These are phyloP conservation scores for Cygnus buccinator DNA, from an alignment of 2,113 vertebrate species.

Conservation along the genomic window DNA sequence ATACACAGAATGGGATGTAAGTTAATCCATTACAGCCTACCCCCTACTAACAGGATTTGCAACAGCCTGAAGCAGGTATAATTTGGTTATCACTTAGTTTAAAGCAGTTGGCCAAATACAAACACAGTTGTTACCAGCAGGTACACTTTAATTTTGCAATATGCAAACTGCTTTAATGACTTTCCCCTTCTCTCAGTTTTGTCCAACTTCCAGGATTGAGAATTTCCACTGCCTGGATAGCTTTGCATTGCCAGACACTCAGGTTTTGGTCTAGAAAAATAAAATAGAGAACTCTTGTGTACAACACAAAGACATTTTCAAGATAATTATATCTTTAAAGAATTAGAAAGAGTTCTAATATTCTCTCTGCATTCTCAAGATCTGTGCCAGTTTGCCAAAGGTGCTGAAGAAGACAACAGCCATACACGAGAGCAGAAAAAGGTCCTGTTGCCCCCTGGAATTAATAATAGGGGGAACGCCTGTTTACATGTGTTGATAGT, in stretches of 20 bases:
- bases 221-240: neutral
- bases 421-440: rapidly evolving
- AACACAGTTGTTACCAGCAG: neutral
- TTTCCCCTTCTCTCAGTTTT: neutral
- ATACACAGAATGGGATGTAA: neutral
- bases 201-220: neutral
- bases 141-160: neutral
- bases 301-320: neutral
- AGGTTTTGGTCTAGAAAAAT: neutral
- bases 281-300: neutral
- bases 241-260: neutral
- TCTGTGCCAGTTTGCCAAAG: neutral
- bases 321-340: neutral
- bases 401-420: neutral
- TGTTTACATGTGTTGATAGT: too few species aligned
- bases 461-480: too few species aligned
- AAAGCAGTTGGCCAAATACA: neutral
- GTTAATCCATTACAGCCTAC: neutral
- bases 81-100: neutral
- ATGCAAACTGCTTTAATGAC: neutral
- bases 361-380: rapidly evolving
- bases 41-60: neutral
- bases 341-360: too few species aligned
- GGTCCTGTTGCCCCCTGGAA: neutral
- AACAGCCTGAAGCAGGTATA: neutral